These are phyloP conservation scores for Alces alces DNA, from an alignment of 2,113 vertebrate genomes.

Conservation along the genomic window DNA sequence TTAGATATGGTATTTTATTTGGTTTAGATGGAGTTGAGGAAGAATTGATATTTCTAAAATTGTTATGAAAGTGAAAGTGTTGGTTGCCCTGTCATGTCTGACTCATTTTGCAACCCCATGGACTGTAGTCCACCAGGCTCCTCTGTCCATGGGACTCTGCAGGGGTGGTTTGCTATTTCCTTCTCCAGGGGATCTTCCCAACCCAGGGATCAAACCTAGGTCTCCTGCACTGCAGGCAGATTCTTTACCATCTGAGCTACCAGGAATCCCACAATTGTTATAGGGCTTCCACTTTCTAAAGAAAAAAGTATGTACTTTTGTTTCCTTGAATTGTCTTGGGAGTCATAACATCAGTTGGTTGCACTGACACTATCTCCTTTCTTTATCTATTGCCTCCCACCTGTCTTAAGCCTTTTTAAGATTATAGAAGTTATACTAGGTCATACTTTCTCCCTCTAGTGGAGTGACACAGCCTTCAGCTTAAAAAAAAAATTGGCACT, in stretches of 20 bases:
- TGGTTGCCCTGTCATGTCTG: not conserved
- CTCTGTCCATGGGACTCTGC: not conserved
- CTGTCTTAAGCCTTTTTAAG: not conserved
- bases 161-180: not conserved
- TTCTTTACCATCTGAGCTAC: not conserved
- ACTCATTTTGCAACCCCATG: not conserved
- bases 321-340: slow-evolving; percentile 15
- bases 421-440: not conserved
- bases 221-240: not conserved
- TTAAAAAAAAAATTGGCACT: not conserved
- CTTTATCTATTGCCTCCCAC: not conserved
- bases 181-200: not conserved
- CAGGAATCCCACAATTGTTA: not conserved
- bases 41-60: slow-evolving; percentile 19
- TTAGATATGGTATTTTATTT: not conserved
- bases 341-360: not conserved
- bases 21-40: not conserved
- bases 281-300: not conserved
- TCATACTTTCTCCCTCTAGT: not conserved
- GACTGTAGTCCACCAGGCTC: not conserved
- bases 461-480: not conserved
- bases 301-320: not conserved
- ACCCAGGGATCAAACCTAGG: not conserved
- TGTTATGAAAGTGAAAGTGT: not conserved
- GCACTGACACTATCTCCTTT: not conserved